phyloP scores from a whole-genome alignment of 2,113 vertebrate species.

The Tachycineta bicolor region DNA sequence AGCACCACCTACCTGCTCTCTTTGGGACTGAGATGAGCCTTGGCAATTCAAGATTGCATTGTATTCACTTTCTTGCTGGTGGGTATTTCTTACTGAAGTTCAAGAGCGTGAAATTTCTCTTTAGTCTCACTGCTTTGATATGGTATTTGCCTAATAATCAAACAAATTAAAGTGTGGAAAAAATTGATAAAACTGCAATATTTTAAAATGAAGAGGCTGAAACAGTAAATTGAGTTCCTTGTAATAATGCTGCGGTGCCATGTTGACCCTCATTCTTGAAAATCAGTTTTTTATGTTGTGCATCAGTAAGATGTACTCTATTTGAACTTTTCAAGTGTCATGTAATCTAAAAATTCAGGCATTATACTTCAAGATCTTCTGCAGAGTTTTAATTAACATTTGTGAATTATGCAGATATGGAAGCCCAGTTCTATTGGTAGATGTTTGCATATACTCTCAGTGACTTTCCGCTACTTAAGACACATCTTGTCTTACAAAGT shows the following conservation, averaged over 20 bases:
- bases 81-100: constrained; percentile 73
- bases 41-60: constrained; percentile 66
- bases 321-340: neutral
- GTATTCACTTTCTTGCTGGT: constrained; percentile 72
- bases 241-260: constrained; percentile 11
- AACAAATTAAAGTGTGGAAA: constrained; percentile 70
- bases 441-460: neutral
- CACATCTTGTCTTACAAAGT: neutral
- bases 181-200: constrained; percentile 63
- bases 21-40: constrained; percentile 61
- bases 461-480: neutral
- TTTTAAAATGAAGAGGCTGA: constrained; percentile 64
- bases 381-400: neutral
- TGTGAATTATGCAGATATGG: neutral
- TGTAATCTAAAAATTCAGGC: neutral
- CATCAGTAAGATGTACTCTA: neutral
- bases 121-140: constrained; percentile 78
- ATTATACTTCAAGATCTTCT: neutral
- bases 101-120: constrained; percentile 75
- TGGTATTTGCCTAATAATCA: constrained; percentile 66
- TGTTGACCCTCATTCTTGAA: constrained; percentile 32
- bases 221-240: constrained; percentile 56
- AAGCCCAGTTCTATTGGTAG: neutral
- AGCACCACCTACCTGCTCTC: constrained; percentile 22
- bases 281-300: neutral